Base-by-base conservation (phyloP, 1,140 invertebrate species). In the Brachionus rubens region DNA sequence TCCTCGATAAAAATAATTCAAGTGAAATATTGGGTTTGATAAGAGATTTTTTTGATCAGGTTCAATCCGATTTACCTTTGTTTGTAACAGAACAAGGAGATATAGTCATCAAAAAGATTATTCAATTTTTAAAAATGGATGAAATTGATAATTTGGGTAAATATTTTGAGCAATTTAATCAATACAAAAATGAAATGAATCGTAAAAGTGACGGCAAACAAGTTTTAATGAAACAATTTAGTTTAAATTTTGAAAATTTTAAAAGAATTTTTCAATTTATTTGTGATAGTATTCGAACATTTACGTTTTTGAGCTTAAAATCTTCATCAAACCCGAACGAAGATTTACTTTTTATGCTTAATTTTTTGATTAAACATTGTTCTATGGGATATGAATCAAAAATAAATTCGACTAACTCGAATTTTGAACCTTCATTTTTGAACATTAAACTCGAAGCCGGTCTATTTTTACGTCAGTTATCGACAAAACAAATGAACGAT, bases 131-230 rank as follows among this genome's bases (percentile, higher is more conserved):
- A 3, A 65, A 43, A 6, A 10, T 65, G 2, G n/a, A 65, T n/a
- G 36, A 65, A 65, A 65, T 65, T 2, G 36, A 10, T 21, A 65
- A 65, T 65, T 65, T 65, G 4, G 24, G n/a, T 41, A 65, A 65
- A 36, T 65, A 65, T 65, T 65, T 65, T 65, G 59, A 65, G 4
- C 59, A 65, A 26, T 65, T 65, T 65, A 43, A 24, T 24, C 40
- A 41, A 28, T 65, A 43, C 10, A 65, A 65, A 14, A 43, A 19
- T 21, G 59, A 65, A 65, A 65, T 65, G 40, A 43, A 24, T 19
- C 59, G 59, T 3, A 65, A 65, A 65, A 65, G 14, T 16, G 21
- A 46, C 6, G 7, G 19, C 3, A 65, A 65, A 43, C 40, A 43
- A 24, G 24, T 65, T 14, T 10, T 65, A 5, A 10, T 3, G 36